These are phyloP conservation scores for Sthenelais limicola DNA, from an alignment of 2,888 invertebrate species.

Conservation along the genomic window DNA sequence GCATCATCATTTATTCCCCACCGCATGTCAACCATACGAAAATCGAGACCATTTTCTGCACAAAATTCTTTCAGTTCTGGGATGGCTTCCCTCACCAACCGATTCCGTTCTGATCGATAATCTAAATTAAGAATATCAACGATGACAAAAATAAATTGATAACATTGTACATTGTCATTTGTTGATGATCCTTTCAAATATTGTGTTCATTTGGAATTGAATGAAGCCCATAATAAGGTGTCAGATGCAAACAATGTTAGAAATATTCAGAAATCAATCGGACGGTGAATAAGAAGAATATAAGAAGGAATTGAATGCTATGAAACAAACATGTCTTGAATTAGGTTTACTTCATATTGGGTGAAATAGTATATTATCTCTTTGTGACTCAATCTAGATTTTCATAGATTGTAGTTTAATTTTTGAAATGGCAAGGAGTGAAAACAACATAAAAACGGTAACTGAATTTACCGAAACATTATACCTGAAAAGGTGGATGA, in stretches of 20 bases:
- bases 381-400: neutral
- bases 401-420: neutral
- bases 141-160: neutral
- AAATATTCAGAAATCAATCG: too few species aligned
- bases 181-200: too few species aligned
- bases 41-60: slow-evolving; percentile 61
- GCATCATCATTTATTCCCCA: slow-evolving; percentile 71
- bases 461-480: slow-evolving; percentile 4
- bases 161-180: too few species aligned
- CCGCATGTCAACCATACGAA: slow-evolving; percentile 68
- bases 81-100: slow-evolving; percentile 59
- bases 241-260: too few species aligned
- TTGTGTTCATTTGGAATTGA: too few species aligned
- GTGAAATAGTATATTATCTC: neutral
- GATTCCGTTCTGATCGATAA: slow-evolving; percentile 66
- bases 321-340: neutral
- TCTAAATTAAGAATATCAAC: slow-evolving; percentile 52
- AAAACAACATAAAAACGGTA: too few species aligned
- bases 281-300: too few species aligned
- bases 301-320: neutral
- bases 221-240: too few species aligned
- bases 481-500: slow-evolving; percentile 69
- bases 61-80: slow-evolving; percentile 63
- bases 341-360: neutral
- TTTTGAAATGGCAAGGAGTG: too few species aligned